Evolutionary conservation across 2,888 invertebrate species (phyloP), one percentile per base, ranked within the genome.

Genomic region (Pardosa pseudoannulata): DNA sequence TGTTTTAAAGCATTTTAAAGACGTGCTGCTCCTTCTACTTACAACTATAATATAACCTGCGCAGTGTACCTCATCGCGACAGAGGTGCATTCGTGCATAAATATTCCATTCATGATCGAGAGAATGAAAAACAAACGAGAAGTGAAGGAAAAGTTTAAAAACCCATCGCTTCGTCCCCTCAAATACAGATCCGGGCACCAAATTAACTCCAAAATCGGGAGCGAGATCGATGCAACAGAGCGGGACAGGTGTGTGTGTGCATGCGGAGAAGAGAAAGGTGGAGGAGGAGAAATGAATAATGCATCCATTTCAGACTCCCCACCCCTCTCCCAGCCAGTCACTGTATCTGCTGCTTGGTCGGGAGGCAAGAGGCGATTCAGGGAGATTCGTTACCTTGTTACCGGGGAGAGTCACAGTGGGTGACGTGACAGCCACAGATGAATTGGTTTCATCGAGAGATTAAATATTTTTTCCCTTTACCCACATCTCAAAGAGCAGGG

Each of bases 351-450:
- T 46, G 13, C 36, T 36, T 36, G 1, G n/a, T n/a, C 11, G 13
- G 41, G 41, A 46, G 9, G 41, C 41, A 46, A 11, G 16, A 46
- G 41, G 41, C 41, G 41, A 16, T 46, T 46, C 41, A 2, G 5
- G n/a, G 13, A 46, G 41, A 46, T 46, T 46, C 41, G 41, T 46
- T 46, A 46, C 41, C 41, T 46, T 46, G 41, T 46, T 46, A 46
- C 41, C 16, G 36, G 11, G 41, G 41, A n/a, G n/a, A n/a, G n/a
- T 11, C 9, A 36, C 36, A 11, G 36, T 36, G 36, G 36, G 36
- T 36, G 36, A 36, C 9, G 36, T 7, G n/a, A n/a, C n/a, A n/a
- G 2, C 16, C 41, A 16, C 9, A 5, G 16, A 46, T 46, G 41
- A 46, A 46, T 46, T 46, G 16, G 13, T 46, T 46, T 46, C 41